Evolutionary conservation across 2,113 vertebrate species (phyloP), one percentile per base, ranked within the genome.

Genomic region (Plestiodon gilberti): DNA sequence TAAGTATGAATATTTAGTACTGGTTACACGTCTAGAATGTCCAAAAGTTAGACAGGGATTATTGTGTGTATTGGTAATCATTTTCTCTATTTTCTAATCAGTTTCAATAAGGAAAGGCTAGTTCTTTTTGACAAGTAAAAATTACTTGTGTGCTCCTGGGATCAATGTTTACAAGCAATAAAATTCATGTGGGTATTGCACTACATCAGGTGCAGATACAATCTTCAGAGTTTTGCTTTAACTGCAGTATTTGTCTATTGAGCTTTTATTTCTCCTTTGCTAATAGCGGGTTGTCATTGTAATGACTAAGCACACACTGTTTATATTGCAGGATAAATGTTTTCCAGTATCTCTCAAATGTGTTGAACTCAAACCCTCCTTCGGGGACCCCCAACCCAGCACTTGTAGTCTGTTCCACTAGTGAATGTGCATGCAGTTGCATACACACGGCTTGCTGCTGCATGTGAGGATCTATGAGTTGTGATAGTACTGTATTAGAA

Each of bases 191-290:
- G 1, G 2, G 1, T 91, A 2, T 82, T 83, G 0, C 3, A 52
- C 17, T 18, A n/a, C 82, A 40, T 83, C 81, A 15, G 0, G 0
- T 67, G 6, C 55, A 81, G 30, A 61, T 22, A 5, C 86, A 40
- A 70, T 85, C 61, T 87, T 83, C 17, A 48, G 15, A 82, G 9
- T 33, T 84, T 2, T 87, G 3, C 25, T 84, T 81, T 14, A 81
- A 61, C 22, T 87, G 9, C 35, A 33, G 43, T n/a, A 61, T 79
- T 33, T 3, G 79, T 33, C 22, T 86, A 43, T 7, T 18, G 33
- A 88, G 10, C 6, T 17, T 81, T 55, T 87, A 82, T 73, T 25
- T 87, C 80, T 9, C 69, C 84, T 33, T 0, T 87, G n/a, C 18
- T 40, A 25, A 81, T 0, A 0, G 35, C 23, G 74, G 30, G 0